Evolutionary conservation across 2,888 invertebrate species (phyloP).

Genomic region (Drosophila macrospina): DNA sequence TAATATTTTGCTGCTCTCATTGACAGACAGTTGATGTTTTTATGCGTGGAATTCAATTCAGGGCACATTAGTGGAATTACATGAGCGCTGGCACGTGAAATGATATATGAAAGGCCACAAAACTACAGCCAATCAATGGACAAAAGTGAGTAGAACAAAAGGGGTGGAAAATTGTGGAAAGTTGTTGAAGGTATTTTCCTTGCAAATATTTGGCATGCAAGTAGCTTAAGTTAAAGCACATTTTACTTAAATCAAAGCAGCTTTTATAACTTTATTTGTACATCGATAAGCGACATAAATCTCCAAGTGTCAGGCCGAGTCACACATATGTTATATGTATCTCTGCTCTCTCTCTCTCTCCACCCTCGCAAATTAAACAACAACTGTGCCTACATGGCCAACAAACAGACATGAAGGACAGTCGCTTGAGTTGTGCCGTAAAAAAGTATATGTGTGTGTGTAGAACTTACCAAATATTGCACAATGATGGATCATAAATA

Average conservation of each 20-base stretch:
- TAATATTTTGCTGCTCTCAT: conserved; percentile 58
- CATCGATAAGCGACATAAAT: conserved; percentile 76
- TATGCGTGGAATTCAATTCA: conserved; percentile 54
- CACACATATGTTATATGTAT: conserved; percentile 57
- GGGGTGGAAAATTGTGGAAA: neutral
- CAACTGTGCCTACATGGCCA: conserved; percentile 50
- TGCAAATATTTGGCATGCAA: neutral
- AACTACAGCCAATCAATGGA: conserved; percentile 2
- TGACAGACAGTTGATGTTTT: conserved; percentile 78
- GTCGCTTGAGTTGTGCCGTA: conserved; percentile 49
- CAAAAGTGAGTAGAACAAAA: neutral
- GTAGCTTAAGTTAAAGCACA: neutral
- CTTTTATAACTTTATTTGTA: conserved; percentile 76
- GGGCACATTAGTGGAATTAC: conserved; percentile 73
- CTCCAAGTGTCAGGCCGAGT: conserved; percentile 69
- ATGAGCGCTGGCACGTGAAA: conserved; percentile 56
- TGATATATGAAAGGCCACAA: conserved; percentile 54
- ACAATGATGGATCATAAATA: conserved; percentile 84
- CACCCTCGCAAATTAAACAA: conserved; percentile 40
- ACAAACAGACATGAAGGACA: too few relatives aligned
- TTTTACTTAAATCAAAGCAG: conserved; percentile 64
- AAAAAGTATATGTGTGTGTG: conserved; percentile 67
- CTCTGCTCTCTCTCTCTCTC: too few relatives aligned
- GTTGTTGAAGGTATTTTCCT: neutral
- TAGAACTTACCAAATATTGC: conserved; percentile 81